These are phyloP conservation scores for Heliornis fulica DNA, from an alignment of 2,113 vertebrate genomes.

Conservation along the genomic window DNA sequence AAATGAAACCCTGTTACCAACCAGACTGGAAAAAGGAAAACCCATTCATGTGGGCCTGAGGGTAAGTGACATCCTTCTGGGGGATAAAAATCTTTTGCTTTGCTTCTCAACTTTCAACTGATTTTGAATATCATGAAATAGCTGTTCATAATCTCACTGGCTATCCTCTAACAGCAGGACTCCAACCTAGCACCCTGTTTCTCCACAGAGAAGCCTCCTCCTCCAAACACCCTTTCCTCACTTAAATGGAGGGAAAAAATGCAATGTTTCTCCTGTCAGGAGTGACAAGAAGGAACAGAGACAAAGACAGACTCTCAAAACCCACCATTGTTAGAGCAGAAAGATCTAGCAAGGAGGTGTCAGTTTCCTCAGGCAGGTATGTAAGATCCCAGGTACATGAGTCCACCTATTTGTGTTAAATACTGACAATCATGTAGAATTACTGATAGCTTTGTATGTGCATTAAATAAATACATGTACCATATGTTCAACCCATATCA, in stretches of 20 bases:
- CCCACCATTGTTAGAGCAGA: no score
- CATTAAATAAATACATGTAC: neutral
- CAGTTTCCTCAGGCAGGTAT: neutral
- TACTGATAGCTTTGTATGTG: neutral
- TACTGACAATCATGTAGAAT: accelerated
- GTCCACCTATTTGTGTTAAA: neutral
- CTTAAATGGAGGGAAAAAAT: neutral
- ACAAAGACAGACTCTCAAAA: neutral
- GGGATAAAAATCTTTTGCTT: neutral
- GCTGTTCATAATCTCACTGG: neutral
- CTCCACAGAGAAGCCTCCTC: neutral
- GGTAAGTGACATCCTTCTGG: no score
- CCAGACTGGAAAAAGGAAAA: neutral
- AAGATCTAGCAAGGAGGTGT: no score
- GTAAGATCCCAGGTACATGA: neutral
- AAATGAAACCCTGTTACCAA: neutral
- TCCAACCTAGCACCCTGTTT: neutral
- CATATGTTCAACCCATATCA: no score
- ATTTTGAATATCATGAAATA: neutral
- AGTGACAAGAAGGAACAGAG: neutral
- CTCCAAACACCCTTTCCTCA: neutral
- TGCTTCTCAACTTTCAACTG: neutral
- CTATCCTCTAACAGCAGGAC: neutral
- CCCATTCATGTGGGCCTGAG: neutral
- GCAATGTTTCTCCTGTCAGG: neutral